Evolutionary conservation across 2,113 vertebrate genomes (phyloP).

Genomic region (Podarcis cretensis): DNA sequence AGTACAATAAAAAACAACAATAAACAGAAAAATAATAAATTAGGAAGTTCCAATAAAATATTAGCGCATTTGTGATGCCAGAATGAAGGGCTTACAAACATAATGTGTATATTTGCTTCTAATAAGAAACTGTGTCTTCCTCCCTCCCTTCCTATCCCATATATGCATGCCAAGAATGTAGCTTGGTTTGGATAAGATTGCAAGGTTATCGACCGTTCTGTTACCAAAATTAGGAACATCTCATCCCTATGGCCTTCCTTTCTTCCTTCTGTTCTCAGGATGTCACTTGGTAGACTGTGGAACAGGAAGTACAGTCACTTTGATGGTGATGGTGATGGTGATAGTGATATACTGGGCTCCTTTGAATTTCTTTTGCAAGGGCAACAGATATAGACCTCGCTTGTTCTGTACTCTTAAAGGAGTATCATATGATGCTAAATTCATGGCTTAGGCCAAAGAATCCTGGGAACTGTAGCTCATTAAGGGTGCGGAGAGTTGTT

Average conservation of each 20-base stretch:
- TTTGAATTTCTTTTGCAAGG: not conserved
- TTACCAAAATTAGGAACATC: not conserved
- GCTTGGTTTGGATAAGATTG: not conserved
- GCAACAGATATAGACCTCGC: not conserved
- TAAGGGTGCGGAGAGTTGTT: no score
- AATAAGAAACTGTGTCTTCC: not conserved
- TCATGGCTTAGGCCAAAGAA: no score
- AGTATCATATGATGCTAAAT: no score
- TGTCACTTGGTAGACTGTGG: not conserved
- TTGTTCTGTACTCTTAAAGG: not conserved
- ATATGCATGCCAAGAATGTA: not conserved
- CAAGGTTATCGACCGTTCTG: not conserved
- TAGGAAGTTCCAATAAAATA: no score
- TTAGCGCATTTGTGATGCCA: not conserved
- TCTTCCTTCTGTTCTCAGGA: not conserved
- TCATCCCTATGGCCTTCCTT: not conserved
- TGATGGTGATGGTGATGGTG: constrained; percentile 15
- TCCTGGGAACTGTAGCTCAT: no score
- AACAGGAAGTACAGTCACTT: not conserved
- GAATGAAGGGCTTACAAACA: not conserved
- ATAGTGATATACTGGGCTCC: not conserved
- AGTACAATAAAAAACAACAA: no score
- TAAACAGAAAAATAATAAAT: no score
- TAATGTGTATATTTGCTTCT: not conserved
- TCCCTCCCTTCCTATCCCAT: not conserved